A percentile compares a stretch with the other conserved stretches of the same genome.
Conservation (phyloP, 2,888 invertebrate genomes). For the Luffia ferchaultella region DNA sequence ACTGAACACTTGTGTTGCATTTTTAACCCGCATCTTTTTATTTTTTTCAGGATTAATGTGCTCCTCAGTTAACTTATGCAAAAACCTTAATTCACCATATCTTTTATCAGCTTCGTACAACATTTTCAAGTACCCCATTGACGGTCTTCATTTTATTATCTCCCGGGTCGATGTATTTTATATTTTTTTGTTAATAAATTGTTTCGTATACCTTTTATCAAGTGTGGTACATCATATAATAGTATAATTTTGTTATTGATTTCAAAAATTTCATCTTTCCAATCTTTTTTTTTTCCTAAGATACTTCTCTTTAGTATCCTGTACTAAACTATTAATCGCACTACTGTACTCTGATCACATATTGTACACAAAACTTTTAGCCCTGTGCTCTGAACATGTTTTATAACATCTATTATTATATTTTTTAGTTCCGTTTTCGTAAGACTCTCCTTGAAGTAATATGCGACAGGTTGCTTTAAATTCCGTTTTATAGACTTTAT, state of each 20-base stretch:
- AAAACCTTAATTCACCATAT: background rate
- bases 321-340: background rate
- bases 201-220: background rate
- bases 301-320: background rate
- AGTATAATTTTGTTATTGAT: background rate
- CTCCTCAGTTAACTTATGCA: constrained; percentile 2
- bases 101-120: background rate
- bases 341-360: background rate
- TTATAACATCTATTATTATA: background rate
- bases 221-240: background rate
- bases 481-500: background rate
- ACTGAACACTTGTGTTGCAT: constrained; percentile 8
- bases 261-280: background rate
- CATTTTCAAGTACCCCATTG: background rate
- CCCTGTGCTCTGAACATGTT: background rate
- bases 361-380: background rate
- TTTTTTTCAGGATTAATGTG: constrained; percentile 8
- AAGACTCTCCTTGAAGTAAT: background rate
- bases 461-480: background rate
- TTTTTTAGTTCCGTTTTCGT: background rate
- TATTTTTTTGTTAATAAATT: background rate
- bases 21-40: constrained; percentile 9
- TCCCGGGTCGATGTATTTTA: background rate
- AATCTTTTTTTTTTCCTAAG: background rate
- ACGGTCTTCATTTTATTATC: background rate